Evolutionary conservation across 2,888 invertebrate genomes (phyloP), one percentile per base, ranked within the genome.

Genomic region (Drosophila mulleri): DNA sequence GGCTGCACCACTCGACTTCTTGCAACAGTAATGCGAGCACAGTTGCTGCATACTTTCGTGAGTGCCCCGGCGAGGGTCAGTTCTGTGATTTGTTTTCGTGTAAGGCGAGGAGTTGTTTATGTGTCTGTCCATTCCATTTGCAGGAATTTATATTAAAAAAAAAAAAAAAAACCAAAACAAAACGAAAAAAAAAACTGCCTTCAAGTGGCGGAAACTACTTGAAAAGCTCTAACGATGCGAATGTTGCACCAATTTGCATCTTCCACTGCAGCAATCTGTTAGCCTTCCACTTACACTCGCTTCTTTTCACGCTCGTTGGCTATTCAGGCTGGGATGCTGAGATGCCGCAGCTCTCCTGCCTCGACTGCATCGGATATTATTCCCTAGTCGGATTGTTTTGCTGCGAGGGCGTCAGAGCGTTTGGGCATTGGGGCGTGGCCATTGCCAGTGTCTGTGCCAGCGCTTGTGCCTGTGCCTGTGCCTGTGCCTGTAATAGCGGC

Each of bases 161-260:
- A 74, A 67, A 23, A 44, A 47, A 71, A 32, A n/a, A 62, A 45
- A 57, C n/a, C n/a, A n/a, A n/a, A n/a, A n/a, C n/a, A n/a, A n/a
- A 69, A 74, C 71, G 23, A 44, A 47, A 71, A 32, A 32, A 62
- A 45, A 57, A 63, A 71, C 69, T 59, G 44, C 47, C 58, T 56
- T 54, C 23, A 37, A 75, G 54, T 64, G 57, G 20, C 44, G 78
- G 72, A 75, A 78, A 61, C 67, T 48, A 59, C 39, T 67, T 54
- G 67, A 56, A 56, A 59, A 41, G 75, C 79, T 71, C 72, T 65
- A 78, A 79, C 64, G 65, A 50, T 32, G 58, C 72, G 70, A 83
- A 84, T 82, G 72, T 68, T 77, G 82, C 77, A 54, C 67, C 80
- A 75, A 80, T 82, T 75, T 68, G 65, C 62, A 72, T 58, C 64